phyloP scores from a whole-genome alignment of 2,113 vertebrate species.

The Aplodontia rufa region DNA sequence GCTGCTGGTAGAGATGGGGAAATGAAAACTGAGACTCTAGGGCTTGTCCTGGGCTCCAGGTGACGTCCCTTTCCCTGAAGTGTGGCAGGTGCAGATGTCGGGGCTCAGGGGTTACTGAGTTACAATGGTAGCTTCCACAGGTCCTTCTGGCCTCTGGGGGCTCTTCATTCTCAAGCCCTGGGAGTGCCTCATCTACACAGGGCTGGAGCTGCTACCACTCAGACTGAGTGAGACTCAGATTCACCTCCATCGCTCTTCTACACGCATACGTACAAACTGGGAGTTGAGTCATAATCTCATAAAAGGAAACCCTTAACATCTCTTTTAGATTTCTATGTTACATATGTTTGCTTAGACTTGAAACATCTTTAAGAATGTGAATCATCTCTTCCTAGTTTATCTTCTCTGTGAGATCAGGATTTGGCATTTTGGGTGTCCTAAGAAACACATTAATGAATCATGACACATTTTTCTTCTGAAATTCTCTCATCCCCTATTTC shows the following conservation, averaged over 20 bases:
- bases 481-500: background rate
- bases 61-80: fast-evolving
- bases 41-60: background rate
- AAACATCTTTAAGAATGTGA: background rate
- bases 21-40: fast-evolving
- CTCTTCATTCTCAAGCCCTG: background rate
- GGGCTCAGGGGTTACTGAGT: fast-evolving
- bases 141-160: background rate
- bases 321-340: background rate
- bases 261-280: background rate
- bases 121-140: background rate
- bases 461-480: background rate
- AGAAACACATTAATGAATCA: background rate
- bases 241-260: background rate
- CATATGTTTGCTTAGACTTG: background rate
- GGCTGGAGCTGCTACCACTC: background rate
- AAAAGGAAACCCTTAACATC: background rate
- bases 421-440: background rate
- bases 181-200: background rate
- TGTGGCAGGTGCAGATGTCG: fast-evolving
- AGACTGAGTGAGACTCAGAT: background rate
- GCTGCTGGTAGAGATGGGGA: too few species aligned
- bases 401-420: background rate
- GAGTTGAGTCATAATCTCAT: background rate
- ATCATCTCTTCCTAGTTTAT: background rate